Evolutionary conservation across 2,797 vertebrate species (phyloP), one percentile per base, ranked within the genome.

Genomic region (Glyptemys insculpta): DNA sequence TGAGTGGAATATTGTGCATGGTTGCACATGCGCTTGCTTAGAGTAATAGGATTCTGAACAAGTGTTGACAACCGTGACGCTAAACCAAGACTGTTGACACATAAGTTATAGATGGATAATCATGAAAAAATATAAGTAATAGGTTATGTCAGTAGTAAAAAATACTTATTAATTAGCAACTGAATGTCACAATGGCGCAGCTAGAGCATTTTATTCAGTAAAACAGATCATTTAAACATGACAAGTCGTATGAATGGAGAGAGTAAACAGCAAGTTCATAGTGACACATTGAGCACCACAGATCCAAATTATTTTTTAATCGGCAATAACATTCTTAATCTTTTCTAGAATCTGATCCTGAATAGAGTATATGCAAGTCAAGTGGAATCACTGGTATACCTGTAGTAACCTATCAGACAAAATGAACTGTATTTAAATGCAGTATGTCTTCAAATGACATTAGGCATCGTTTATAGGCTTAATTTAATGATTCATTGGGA

Each of bases 61-160:
- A 86, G 25, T 31, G 78, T 52, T 84, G 72, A 56, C 1, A 1
- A 54, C 11, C 34, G 34, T 44, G 78, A 81, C 49, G 88, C 79
- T 21, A 78, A 74, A 80, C 37, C 14, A 84, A n/a, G 41, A 49
- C 7, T 92, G 90, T 5, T 25, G 37, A 90, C 56, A 19, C n/a
- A 85, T n/a, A 89, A 92, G 93, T 90, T 88, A 86, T 10, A 74
- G 49, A 79, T 87, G 23, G 31, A 76, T 85, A 79, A 88, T 27
- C 8, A 76, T 18, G 54, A 7, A 2, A 79, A 74, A 91, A 86
- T 83, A 74, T 62, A 82, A 91, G 76, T 81, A 83, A 83, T 79
- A 79, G 21, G n/a, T 11, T 81, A 50, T 29, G 11, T 76, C 74
- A 56, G 14, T 29, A 83, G 85, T 25, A 79, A 59, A 72, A 83